Base-by-base conservation (phyloP, 2,888 invertebrate genomes). In the Seira ritae region DNA sequence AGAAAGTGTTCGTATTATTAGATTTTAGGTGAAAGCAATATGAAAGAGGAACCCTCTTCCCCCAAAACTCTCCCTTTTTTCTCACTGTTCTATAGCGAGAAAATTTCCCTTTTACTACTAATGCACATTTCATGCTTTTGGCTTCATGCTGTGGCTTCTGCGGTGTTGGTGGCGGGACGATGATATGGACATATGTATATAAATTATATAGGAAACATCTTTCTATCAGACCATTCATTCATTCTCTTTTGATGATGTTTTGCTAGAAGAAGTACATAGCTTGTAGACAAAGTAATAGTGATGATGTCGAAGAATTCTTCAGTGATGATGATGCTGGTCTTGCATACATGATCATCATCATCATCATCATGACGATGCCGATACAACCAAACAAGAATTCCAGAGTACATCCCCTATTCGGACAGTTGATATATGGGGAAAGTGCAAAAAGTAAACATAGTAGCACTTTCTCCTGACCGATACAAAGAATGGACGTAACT, bases 61-160 rank as follows among this genome's bases (percentile, higher is more conserved):
- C 55, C 55, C 1, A 55, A 55, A 31, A 55, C 55, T 55, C 55
- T 31, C 15, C 55, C 12, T 55, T 55, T 55, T 17, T 55, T 55
- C 55, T 55, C 55, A 55, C 55, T 55, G 6, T 55, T 55, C 55
- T 55, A 31, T 31, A 31, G 31, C n/a, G n/a, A n/a, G 31, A 31
- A 31, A 31, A 31, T 31, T 55, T 12, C 55, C 17, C 15, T 55
- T 55, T 55, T 12, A 31, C 31, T 55, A n/a, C 24, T 76, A 76
- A 76, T 76, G 76, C 76, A 76, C 76, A 76, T 76, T 76, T 76
- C 76, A 76, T 76, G 76, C 76, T 76, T 69, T 73, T 60, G 22
- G 55, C 76, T 76, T 68, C 68, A 68, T 67, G 75, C 75, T 75
- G 75, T 31, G 75, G 73, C 60, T 55, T 60, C 55, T 55, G 55